Evolutionary conservation across 2,797 vertebrate genomes (phyloP).

Genomic region (Clamator glandarius): DNA sequence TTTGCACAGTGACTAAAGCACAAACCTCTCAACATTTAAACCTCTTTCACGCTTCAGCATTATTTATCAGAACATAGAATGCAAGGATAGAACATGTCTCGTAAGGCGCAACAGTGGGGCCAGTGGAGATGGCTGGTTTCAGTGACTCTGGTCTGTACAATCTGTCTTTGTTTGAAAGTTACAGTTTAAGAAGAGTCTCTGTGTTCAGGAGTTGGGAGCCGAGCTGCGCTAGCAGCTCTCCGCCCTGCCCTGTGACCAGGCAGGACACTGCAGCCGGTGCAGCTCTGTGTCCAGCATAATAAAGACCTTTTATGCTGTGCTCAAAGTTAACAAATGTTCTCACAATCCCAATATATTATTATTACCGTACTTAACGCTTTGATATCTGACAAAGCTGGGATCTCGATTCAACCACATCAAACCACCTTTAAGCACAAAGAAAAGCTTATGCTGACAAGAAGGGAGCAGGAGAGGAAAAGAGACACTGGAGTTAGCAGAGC

Average conservation of each 20-base stretch:
- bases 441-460: rapidly evolving
- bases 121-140: constrained; percentile 23
- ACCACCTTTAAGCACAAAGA: background rate
- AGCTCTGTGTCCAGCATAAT: constrained; percentile 8
- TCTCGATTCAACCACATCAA: background rate
- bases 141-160: background rate
- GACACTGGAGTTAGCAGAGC: background rate
- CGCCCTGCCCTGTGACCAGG: background rate
- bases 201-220: background rate
- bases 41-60: background rate
- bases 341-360: background rate
- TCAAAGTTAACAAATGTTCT: background rate
- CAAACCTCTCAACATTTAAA: background rate
- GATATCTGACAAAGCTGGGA: background rate
- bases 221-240: background rate
- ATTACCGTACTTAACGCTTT: background rate
- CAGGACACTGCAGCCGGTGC: background rate
- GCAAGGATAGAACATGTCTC: background rate
- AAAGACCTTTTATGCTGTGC: background rate
- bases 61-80: background rate
- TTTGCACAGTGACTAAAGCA: background rate
- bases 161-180: constrained; percentile 43
- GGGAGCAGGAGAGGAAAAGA: background rate
- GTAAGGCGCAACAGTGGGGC: rapidly evolving
- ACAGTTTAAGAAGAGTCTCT: background rate